Percentiles rank a stretch among this genome's conserved stretches.
These are phyloP conservation scores for Ommatoiulus sabulosus DNA, from an alignment of 2,888 invertebrate species.

Conservation along the genomic window DNA sequence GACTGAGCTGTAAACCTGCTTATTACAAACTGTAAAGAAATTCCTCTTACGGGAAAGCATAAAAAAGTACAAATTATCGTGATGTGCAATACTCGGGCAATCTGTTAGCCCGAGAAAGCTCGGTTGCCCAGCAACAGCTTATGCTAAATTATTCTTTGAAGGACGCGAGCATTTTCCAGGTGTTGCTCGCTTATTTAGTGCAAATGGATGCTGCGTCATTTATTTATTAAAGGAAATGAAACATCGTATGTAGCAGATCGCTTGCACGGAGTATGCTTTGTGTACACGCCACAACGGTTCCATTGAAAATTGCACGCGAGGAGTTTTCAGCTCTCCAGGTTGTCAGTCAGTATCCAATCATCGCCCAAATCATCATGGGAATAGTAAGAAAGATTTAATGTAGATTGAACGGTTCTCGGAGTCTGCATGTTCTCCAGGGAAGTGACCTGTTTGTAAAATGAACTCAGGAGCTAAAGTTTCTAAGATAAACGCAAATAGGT, in stretches of 20 bases:
- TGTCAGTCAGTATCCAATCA: conserved; percentile 17
- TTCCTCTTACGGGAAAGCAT: too few relatives aligned
- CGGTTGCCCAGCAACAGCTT: too few relatives aligned
- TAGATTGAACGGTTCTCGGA: conserved; percentile 22
- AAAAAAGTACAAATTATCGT: too few relatives aligned
- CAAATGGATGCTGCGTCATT: background rate
- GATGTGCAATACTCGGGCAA: too few relatives aligned
- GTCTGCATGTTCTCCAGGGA: background rate
- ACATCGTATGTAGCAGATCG: background rate
- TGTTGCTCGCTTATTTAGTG: background rate
- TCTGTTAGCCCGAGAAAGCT: too few relatives aligned
- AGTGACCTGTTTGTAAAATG: conserved; percentile 16
- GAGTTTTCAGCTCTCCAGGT: background rate
- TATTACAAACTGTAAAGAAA: too few relatives aligned
- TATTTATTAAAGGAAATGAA: background rate
- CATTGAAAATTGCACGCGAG: background rate
- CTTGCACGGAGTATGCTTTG: background rate
- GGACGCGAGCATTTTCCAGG: background rate
- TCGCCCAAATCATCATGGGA: background rate
- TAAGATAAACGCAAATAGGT: background rate
- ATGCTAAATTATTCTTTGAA: too few relatives aligned
- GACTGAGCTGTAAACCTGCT: too few relatives aligned
- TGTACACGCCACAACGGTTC: background rate
- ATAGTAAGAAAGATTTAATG: conserved; percentile 3
- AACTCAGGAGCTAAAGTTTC: background rate